Base-by-base conservation (phyloP, 2,113 vertebrate genomes). In the Gallinago undulata region DNA sequence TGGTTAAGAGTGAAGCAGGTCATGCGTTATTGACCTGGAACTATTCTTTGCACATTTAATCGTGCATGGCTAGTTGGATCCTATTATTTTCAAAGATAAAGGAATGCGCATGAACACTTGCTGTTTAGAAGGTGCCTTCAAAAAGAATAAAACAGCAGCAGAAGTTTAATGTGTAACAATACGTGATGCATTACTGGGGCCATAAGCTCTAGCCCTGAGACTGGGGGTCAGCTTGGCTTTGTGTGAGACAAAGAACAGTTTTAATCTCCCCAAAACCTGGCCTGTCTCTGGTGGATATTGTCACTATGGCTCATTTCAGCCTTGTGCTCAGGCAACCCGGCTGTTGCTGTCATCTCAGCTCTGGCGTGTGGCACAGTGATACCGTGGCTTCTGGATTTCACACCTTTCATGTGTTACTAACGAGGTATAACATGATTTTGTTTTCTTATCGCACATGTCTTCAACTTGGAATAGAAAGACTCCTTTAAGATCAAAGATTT, bases 401-500 rank as follows among this genome's bases (percentile, higher is more conserved):
- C 83, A 53, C 16, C 25, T 48, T 50, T 77, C 79, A 3, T 11
- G 41, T 11, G 51, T 76, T 60, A 19, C 90, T 77, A 59, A 93
- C 39, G 1, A 62, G 68, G 22, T 56, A 84, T 78, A 85, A 35
- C 11, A 24, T 30, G 33, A 75, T 90, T 83, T 63, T 39, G 53
- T 91, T 80, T 84, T 67, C 64, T 81, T 17, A 31, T 13, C 5
- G 0, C 35, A 31, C 47, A 5, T 2, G 7, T 60, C 39, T 88
- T 83, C 37, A 55, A 33, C 25, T 89, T 12, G 1, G 7, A 70
- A 51, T 9, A 31, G 25, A 59, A 90, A n/a, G n/a, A 13, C 4
- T 90, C 51, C 72, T 77, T 67, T 47, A 56, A 88, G 47, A 96
- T 89, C 83, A 93, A 92, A 96, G 83, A 81, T 77, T 84, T 74